Percentiles rank a stretch among this genome's conserved stretches.
Conservation (phyloP, 2,888 invertebrate genomes). For the Bibio marci region DNA sequence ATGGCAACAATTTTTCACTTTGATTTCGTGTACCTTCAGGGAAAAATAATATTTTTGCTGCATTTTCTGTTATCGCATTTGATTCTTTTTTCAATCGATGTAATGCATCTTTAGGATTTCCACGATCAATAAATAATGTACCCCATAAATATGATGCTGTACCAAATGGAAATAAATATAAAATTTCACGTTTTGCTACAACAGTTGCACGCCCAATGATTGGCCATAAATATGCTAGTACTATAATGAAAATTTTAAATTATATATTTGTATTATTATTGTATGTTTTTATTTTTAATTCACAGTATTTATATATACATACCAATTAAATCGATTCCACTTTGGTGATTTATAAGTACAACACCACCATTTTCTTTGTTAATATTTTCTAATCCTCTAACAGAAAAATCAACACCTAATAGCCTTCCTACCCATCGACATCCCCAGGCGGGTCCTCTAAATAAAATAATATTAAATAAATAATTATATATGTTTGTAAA, state of each 20-base stretch:
- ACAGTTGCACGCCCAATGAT: slow-evolving; percentile 62
- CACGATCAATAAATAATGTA: slow-evolving; percentile 71
- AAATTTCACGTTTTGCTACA: slow-evolving; percentile 67
- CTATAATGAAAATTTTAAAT: slow-evolving; percentile 23
- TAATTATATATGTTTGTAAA: no score
- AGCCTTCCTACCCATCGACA: slow-evolving; percentile 31
- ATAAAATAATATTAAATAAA: background rate
- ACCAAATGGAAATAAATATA: slow-evolving; percentile 72
- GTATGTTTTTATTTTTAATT: no score
- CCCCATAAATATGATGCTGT: slow-evolving; percentile 76
- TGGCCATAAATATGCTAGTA: slow-evolving; percentile 66
- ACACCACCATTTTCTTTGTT: slow-evolving; percentile 58
- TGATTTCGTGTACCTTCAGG: slow-evolving; percentile 84
- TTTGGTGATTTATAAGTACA: slow-evolving; percentile 79
- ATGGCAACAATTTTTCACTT: slow-evolving; percentile 62
- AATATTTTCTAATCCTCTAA: slow-evolving; percentile 62
- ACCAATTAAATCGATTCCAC: slow-evolving; percentile 71
- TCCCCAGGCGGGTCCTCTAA: slow-evolving; percentile 51
- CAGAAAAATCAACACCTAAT: slow-evolving; percentile 50
- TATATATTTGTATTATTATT: no score
- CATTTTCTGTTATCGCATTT: slow-evolving; percentile 42
- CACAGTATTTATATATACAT: slow-evolving; percentile 17
- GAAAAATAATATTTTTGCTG: slow-evolving; percentile 67
- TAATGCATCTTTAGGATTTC: slow-evolving; percentile 51
- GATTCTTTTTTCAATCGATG: slow-evolving; percentile 56